Base-by-base conservation (phyloP, 2,888 invertebrate species). In the Lymantria dispar region DNA sequence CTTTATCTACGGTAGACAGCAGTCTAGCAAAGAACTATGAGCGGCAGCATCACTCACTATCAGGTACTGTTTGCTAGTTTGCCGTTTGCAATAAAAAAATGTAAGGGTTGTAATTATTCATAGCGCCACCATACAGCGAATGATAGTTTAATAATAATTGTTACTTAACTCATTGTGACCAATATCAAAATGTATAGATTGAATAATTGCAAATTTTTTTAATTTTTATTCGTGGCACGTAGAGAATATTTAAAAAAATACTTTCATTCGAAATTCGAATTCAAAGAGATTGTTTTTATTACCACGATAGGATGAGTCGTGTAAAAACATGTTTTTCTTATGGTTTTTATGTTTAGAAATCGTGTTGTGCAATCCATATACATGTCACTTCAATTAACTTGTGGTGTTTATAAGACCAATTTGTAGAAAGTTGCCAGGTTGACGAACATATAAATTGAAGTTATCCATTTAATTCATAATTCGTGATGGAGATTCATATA, bases 351-450 rank as follows among this genome's bases (percentile, higher is more conserved):
- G 56, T 64, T 69, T 75, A 78, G 76, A 80, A 80, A 81, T 71
- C 58, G 60, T 47, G 74, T 78, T 80, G 66, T 73, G 74, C 65
- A 80, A 78, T 68, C 64, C 56, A 68, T 58, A 70, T 72, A 71
- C 66, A 74, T 75, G 77, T 74, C 74, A 70, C 69, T 62, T 67
- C 74, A 71, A 78, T 78, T 75, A 73, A 66, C 53, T 48, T 38
- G 42, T 54, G 56, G 50, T 62, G 67, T 64, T 68, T 68, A 68
- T 67, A 59, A 58, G 52, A 62, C 64, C 68, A 68, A 77, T 77
- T 72, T 73, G 64, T 79, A 72, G 80, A 80, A 80, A 80, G 78
- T 75, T 56, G 64, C 11, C 64, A 70, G 22, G 68, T 73, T 72
- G 76, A 70, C 74, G 70, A 72, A 77, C 75, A 14, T 14, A 67